Base-by-base conservation (phyloP, 2,113 vertebrate genomes). In the Colistium nudipinnis region DNA sequence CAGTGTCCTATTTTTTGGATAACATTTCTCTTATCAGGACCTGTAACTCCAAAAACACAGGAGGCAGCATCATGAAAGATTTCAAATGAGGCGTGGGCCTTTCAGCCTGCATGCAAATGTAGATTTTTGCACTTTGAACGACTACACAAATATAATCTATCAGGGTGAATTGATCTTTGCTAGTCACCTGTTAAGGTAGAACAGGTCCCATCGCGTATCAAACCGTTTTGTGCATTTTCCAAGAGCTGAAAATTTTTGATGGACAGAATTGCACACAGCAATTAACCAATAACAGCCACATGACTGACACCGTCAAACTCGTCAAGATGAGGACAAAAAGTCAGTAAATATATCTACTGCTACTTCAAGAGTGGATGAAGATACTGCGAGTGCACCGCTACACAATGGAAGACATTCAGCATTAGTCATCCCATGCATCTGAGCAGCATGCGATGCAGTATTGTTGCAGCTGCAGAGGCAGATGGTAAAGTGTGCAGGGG, bases 381-480 rank as follows among this genome's bases (percentile, higher is more conserved):
- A 45, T n/a, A 45, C 9, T 22, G 9, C 10, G 19, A 19, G 43
- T 45, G 4, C n/a, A 45, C 41, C 49, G 53, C 41, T 19, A 8
- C 48, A 63, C n/a, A 31, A 14, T n/a, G 41, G 4, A 56, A 17
- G 45, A 36, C 38, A 62, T 43, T 63, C 41, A 67, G 59, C 38
- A 71, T 76, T 74, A 44, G 41, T 47, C 62, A 83, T 62, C 77
- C 52, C 22, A 52, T 20, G 59, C 49, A 73, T 51, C 52, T 39
- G 33, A 76, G 63, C 56, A 74, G 60, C 41, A 48, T 74, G 64
- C 57, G 57, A 78, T 65, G 65, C 71, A 70, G 72, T 67, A 57
- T 78, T 76, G 80, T 76, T 82, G 74, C 73, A 80, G 62, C 80
- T 85, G 75, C 68, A 80, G 38, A 73, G 64, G 74, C 82, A 87